Conservation (phyloP, 2,113 vertebrate genomes). For the Alligator mississippiensis region DNA sequence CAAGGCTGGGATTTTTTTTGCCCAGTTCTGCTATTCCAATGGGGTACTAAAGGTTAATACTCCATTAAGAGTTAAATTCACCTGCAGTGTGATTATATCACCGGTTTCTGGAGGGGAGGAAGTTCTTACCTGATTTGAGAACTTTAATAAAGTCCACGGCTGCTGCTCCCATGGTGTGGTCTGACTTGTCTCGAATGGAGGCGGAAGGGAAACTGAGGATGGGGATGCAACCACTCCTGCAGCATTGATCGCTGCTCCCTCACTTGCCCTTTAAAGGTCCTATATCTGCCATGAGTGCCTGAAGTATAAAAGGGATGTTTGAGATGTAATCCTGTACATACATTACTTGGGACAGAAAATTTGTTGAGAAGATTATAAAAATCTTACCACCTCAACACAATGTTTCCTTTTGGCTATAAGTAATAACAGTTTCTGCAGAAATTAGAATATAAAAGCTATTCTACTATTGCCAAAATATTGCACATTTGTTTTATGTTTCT, state of each 20-base stretch:
- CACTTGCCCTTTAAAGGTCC: too few species aligned
- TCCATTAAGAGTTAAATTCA: neutral
- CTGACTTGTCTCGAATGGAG: too few species aligned
- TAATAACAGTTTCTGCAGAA: conserved; percentile 35
- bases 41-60: neutral
- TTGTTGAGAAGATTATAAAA: neutral
- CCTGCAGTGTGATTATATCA: neutral
- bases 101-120: neutral
- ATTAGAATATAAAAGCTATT: conserved; percentile 59
- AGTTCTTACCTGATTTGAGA: too few species aligned
- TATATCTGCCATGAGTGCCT: neutral
- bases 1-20: neutral
- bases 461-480: conserved; percentile 52
- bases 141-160: too few species aligned
- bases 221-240: too few species aligned
- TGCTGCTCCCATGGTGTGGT: too few species aligned
- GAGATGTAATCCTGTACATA: neutral
- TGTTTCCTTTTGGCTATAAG: neutral
- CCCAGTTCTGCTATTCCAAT: neutral
- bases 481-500: neutral
- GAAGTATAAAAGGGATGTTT: neutral
- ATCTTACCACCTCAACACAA: conserved; percentile 15
- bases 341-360: conserved; percentile 1
- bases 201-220: too few species aligned
- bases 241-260: neutral